A percentile compares a stretch with the other conserved stretches of the same genome.
These are phyloP conservation scores for Phortica variegata DNA, from an alignment of 1,140 invertebrate species.

Conservation along the genomic window DNA sequence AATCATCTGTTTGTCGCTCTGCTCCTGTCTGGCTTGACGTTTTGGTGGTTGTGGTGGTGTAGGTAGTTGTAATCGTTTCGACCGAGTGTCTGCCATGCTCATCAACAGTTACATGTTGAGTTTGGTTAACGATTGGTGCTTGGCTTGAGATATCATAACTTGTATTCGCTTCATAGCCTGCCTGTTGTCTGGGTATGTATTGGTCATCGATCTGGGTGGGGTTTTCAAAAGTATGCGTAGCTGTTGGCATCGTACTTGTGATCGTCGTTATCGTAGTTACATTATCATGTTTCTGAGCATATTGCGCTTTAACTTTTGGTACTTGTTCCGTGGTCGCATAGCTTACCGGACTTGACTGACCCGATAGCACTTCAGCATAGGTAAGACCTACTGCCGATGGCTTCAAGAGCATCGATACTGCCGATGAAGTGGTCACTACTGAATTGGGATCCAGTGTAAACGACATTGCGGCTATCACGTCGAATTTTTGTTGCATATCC, in stretches of 20 bases:
- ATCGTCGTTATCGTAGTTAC: slow-evolving; percentile 21
- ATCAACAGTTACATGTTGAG: slow-evolving; percentile 8
- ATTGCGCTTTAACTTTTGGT: background rate
- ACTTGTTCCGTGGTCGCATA: slow-evolving; percentile 6
- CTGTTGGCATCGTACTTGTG: slow-evolving; percentile 14
- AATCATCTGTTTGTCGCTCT: too few species aligned
- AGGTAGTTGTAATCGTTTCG: slow-evolving; percentile 5
- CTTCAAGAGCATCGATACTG: slow-evolving; percentile 54
- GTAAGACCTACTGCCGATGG: slow-evolving; percentile 57
- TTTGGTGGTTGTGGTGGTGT: slow-evolving; percentile 9
- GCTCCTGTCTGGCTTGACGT: slow-evolving; percentile 1
- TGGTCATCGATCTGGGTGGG: slow-evolving; percentile 26
- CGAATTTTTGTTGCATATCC: slow-evolving; percentile 66
- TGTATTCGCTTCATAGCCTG: background rate
- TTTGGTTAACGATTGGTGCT: slow-evolving; percentile 8
- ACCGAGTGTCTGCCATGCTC: slow-evolving; percentile 1
- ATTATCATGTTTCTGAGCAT: slow-evolving; percentile 24
- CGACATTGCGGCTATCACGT: slow-evolving; percentile 68
- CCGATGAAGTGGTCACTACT: slow-evolving; percentile 58
- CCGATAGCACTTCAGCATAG: slow-evolving; percentile 59
- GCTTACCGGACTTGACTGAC: slow-evolving; percentile 55
- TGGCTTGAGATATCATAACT: slow-evolving; percentile 7
- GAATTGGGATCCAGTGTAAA: slow-evolving; percentile 73
- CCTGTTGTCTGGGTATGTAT: slow-evolving; percentile 21
- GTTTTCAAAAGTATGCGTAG: slow-evolving; percentile 21